Evolutionary conservation across 2,888 invertebrate genomes (phyloP).

Genomic region (Lordiphosa andalusiaca): DNA sequence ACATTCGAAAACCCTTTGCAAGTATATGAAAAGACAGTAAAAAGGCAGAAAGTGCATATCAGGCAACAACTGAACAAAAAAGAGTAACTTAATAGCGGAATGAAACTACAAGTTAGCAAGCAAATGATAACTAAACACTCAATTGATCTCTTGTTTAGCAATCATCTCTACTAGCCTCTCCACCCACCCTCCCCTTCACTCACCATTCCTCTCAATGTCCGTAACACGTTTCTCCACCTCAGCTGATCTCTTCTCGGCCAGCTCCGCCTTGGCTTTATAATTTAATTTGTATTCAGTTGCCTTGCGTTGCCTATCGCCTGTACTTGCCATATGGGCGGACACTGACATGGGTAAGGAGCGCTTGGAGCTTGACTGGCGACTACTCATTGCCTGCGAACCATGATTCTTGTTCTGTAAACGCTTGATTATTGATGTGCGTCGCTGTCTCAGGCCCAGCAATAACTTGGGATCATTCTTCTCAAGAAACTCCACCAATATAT

Average conservation of each 20-base stretch:
- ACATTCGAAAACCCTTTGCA: too few species aligned
- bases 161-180: too few species aligned
- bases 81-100: too few species aligned
- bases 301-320: constrained; percentile 36
- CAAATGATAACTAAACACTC: too few species aligned
- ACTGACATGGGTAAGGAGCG: constrained; percentile 50
- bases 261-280: constrained; percentile 73
- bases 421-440: constrained; percentile 48
- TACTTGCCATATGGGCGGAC: constrained; percentile 21
- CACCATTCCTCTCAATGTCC: constrained; percentile 63
- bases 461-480: constrained; percentile 77
- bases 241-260: constrained; percentile 73
- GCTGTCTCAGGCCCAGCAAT: constrained; percentile 68
- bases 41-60: too few species aligned
- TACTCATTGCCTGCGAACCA: background rate
- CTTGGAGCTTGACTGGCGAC: constrained; percentile 50
- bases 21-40: too few species aligned
- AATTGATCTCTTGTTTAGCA: too few species aligned
- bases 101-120: too few species aligned
- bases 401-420: constrained; percentile 36
- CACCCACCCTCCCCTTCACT: background rate
- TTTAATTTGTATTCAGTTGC: constrained; percentile 67
- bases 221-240: constrained; percentile 69
- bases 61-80: too few species aligned
- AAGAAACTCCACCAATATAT: constrained; percentile 73